phyloP scores from a whole-genome alignment of 1,140 invertebrate genomes.

The Pseudomyrmex pallidus region DNA sequence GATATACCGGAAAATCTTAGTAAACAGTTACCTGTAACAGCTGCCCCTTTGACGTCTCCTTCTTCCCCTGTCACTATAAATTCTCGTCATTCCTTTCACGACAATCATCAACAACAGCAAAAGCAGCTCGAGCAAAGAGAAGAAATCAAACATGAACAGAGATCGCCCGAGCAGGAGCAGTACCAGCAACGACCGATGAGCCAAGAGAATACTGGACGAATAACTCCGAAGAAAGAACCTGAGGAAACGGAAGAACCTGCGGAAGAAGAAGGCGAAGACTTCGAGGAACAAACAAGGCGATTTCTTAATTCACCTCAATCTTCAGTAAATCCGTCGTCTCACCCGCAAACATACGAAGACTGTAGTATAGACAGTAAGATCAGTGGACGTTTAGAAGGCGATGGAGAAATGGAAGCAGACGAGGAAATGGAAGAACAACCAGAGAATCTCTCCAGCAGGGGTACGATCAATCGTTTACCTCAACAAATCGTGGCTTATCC shows the following conservation, averaged over 20 bases:
- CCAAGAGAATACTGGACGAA: constrained; percentile 85
- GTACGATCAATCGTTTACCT: constrained; percentile 81
- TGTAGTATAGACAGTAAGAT: constrained; percentile 91
- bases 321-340: constrained; percentile 83
- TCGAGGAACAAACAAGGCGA: constrained; percentile 81
- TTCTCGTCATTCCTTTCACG: constrained; percentile 87
- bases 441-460: constrained; percentile 92
- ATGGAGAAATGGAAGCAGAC: constrained; percentile 86
- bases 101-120: constrained; percentile 81
- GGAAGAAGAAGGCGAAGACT: constrained; percentile 87
- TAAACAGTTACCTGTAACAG: constrained; percentile 86
- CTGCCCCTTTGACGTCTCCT: constrained; percentile 79
- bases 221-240: constrained; percentile 89
- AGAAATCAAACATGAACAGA: constrained; percentile 79
- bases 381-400: constrained; percentile 87
- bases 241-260: constrained; percentile 86
- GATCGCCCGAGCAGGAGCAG: constrained; percentile 77
- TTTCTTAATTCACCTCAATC: constrained; percentile 79
- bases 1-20: constrained; percentile 92
- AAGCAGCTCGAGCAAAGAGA: constrained; percentile 74
- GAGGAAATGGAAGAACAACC: constrained; percentile 90
- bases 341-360: constrained; percentile 89
- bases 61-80: constrained; percentile 86
- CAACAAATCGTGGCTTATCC: constrained; percentile 80
- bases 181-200: constrained; percentile 83